Percentiles rank a stretch among this genome's conserved stretches.
Evolutionary conservation across 2,797 vertebrate species (phyloP).

Genomic region (Choloepus didactylus): DNA sequence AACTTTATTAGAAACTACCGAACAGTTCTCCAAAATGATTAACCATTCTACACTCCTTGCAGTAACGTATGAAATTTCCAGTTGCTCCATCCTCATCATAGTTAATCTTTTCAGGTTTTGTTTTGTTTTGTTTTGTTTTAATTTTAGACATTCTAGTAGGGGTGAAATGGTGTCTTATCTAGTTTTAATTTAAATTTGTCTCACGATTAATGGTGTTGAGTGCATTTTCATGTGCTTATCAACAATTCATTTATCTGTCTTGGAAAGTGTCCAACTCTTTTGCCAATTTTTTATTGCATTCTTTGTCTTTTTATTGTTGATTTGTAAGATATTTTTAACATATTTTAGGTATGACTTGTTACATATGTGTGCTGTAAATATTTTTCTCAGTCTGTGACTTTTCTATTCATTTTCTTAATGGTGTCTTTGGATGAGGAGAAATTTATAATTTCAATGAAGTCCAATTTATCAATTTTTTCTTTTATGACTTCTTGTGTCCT

Average conservation of each 20-base stretch:
- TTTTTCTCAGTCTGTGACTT: conserved; percentile 7
- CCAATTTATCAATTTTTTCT: neutral
- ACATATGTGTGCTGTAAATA: neutral
- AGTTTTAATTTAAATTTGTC: neutral
- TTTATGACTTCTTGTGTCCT: neutral
- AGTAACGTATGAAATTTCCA: neutral
- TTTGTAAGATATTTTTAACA: neutral
- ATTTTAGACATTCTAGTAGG: neutral
- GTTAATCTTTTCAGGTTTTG: neutral
- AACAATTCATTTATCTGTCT: neutral
- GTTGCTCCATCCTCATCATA: neutral
- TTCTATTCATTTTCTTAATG: neutral
- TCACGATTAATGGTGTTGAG: neutral
- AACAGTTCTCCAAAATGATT: neutral
- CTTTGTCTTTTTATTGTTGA: neutral
- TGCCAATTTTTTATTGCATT: neutral
- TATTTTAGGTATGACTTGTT: neutral
- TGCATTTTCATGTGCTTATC: neutral
- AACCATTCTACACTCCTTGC: neutral
- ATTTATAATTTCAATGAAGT: conserved; percentile 2
- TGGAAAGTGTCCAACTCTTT: neutral
- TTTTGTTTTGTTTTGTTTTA: neutral
- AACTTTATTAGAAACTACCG: neutral
- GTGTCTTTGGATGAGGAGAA: neutral
- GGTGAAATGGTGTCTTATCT: neutral